A percentile compares a stretch with the other conserved stretches of the same genome.
Evolutionary conservation across 1,140 invertebrate genomes (phyloP).

Genomic region (Bilobella aurantiaca): DNA sequence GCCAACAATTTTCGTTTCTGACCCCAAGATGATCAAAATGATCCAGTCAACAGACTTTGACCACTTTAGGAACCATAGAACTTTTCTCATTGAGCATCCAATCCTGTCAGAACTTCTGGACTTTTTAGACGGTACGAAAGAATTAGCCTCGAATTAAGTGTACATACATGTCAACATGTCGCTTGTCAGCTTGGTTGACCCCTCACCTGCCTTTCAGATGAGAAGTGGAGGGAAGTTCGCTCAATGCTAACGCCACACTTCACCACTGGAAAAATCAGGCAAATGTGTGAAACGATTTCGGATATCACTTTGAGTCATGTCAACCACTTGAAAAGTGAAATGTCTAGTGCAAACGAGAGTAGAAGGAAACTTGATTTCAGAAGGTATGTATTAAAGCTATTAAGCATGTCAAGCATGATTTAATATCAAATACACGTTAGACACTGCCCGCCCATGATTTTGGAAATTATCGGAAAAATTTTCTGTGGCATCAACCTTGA

Average conservation of each 20-base stretch:
- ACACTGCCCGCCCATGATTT: conserved; percentile 3
- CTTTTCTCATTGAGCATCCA: neutral
- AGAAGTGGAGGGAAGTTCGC: conserved; percentile 35
- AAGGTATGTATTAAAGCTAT: neutral
- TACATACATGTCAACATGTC: too few relatives aligned
- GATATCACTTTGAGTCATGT: neutral
- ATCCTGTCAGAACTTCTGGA: neutral
- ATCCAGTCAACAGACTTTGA: neutral
- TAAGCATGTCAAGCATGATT: neutral
- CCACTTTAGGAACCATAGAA: neutral
- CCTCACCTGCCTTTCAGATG: too few relatives aligned
- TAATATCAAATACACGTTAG: neutral
- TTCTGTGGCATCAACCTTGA: conserved; percentile 20
- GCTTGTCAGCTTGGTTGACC: too few relatives aligned
- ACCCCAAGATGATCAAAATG: neutral
- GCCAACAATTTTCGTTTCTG: neutral
- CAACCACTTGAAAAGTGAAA: neutral
- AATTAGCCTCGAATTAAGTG: too few relatives aligned
- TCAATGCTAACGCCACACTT: conserved; percentile 12
- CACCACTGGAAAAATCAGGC: conserved; percentile 13
- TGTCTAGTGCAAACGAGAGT: neutral
- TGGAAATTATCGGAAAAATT: conserved; percentile 12
- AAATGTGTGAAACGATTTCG: conserved; percentile 3
- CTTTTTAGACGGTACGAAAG: neutral
- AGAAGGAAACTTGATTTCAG: conserved; percentile 9